Percentiles rank a stretch among this genome's conserved stretches.
These are phyloP conservation scores for Junonia oenone DNA, from an alignment of 2,888 invertebrate species.

Conservation along the genomic window DNA sequence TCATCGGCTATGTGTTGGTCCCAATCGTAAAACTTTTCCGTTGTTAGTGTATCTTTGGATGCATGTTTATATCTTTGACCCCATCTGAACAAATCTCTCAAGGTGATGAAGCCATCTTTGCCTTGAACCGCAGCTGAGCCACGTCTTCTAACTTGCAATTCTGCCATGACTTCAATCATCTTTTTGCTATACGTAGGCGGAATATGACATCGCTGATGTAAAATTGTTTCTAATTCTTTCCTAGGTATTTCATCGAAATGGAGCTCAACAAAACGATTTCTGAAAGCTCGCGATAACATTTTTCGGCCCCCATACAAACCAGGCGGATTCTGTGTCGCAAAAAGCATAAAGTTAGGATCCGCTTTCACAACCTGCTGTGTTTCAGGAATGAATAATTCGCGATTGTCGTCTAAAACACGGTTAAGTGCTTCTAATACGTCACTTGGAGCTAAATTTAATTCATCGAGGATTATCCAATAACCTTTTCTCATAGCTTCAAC, in stretches of 20 bases:
- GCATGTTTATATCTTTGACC: slow-evolving; percentile 94
- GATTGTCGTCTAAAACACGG: slow-evolving; percentile 97
- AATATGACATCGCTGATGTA: slow-evolving; percentile 92
- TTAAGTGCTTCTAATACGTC: slow-evolving; percentile 99
- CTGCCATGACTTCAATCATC: slow-evolving; percentile 94
- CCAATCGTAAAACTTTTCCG: slow-evolving; percentile 91
- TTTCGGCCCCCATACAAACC: slow-evolving; percentile 97
- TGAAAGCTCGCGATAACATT: slow-evolving; percentile 96
- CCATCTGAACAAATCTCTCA: slow-evolving; percentile 98
- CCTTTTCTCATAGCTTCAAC: slow-evolving; percentile 98
- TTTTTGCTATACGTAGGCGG: slow-evolving; percentile 93
- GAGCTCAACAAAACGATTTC: slow-evolving; percentile 97
- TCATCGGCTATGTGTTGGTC: slow-evolving; percentile 98
- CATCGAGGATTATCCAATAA: slow-evolving; percentile 98
- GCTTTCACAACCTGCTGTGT: slow-evolving; percentile 96
- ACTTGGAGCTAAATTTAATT: slow-evolving; percentile 97
- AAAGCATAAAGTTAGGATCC: slow-evolving; percentile 96
- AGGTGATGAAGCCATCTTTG: slow-evolving; percentile 94
- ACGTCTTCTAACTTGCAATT: slow-evolving; percentile 89
- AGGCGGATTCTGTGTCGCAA: slow-evolving; percentile 99
- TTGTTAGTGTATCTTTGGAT: slow-evolving; percentile 73
- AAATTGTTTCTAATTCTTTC: slow-evolving; percentile 90
- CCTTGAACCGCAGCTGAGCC: slow-evolving; percentile 94
- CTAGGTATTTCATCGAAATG: slow-evolving; percentile 97
- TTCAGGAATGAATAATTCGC: slow-evolving; percentile 98